Evolutionary conservation across 1,140 invertebrate genomes (phyloP).

Genomic region (Cecropterus lyciades): DNA sequence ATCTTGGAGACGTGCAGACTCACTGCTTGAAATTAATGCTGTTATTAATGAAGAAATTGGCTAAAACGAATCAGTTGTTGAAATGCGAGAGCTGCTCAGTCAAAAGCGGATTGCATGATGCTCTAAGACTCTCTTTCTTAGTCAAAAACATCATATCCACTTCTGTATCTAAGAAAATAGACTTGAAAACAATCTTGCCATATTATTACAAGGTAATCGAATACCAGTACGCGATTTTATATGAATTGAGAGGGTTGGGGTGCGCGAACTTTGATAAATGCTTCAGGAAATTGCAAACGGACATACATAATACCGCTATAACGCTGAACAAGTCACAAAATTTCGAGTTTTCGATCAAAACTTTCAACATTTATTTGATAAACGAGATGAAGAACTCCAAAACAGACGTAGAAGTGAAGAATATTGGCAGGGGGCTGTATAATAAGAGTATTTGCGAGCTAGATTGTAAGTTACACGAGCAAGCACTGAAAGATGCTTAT

Average conservation of each 20-base stretch:
- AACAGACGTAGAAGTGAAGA: constrained; percentile 48
- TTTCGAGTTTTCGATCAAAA: constrained; percentile 61
- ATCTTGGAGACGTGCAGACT: constrained; percentile 34
- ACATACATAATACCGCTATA: constrained; percentile 68
- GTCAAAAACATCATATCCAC: constrained; percentile 53
- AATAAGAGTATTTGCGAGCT: constrained; percentile 74
- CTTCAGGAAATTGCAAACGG: constrained; percentile 61
- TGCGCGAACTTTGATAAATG: constrained; percentile 62
- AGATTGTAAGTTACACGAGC: constrained; percentile 54
- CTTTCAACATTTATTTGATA: constrained; percentile 66
- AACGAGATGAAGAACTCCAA: constrained; percentile 56
- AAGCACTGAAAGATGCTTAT: constrained; percentile 61
- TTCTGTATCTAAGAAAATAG: constrained; percentile 37
- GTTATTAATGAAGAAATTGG: constrained; percentile 51
- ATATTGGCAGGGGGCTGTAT: constrained; percentile 67
- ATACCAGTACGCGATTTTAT: constrained; percentile 58
- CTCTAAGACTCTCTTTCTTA: constrained; percentile 59
- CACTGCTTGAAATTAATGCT: constrained; percentile 57
- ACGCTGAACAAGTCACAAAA: constrained; percentile 53
- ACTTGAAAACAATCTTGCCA: constrained; percentile 43
- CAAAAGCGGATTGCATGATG: constrained; percentile 62
- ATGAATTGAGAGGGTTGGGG: constrained; percentile 43
- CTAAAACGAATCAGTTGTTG: constrained; percentile 50
- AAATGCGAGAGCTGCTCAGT: constrained; percentile 71
- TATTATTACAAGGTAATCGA: constrained; percentile 46